phyloP scores from a whole-genome alignment of 2,797 vertebrate genomes.

The Helarctos malayanus region DNA sequence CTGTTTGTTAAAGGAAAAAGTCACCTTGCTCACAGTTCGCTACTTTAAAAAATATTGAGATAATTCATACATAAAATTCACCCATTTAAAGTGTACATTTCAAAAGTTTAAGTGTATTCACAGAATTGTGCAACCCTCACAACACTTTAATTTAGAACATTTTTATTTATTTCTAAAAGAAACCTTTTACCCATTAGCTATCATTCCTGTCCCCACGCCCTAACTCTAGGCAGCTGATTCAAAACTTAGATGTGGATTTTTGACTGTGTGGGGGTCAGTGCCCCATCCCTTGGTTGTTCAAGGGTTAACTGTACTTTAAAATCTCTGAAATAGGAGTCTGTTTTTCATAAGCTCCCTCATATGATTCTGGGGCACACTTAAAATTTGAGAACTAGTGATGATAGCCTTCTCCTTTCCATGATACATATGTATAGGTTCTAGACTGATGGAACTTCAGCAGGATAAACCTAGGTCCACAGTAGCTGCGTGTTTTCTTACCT shows the following conservation, averaged over 20 bases:
- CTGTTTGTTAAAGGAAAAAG: constrained; percentile 12
- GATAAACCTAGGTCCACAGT: neutral
- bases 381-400: neutral
- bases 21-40: neutral
- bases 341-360: neutral
- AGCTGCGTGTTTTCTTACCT: neutral
- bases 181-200: neutral
- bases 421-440: neutral
- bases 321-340: neutral
- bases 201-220: neutral
- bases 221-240: neutral
- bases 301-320: neutral
- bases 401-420: neutral
- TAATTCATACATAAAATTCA: constrained; percentile 20
- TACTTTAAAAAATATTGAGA: neutral
- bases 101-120: neutral
- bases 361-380: neutral
- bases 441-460: neutral
- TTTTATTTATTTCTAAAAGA: neutral
- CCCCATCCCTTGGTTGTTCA: neutral
- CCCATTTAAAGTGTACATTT: neutral
- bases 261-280: neutral
- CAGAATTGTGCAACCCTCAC: neutral
- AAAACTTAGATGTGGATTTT: neutral
- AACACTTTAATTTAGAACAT: neutral